Evolutionary conservation across 2,797 vertebrate species (phyloP), one percentile per base, ranked within the genome.

Genomic region (Tiaroga cobitis): DNA sequence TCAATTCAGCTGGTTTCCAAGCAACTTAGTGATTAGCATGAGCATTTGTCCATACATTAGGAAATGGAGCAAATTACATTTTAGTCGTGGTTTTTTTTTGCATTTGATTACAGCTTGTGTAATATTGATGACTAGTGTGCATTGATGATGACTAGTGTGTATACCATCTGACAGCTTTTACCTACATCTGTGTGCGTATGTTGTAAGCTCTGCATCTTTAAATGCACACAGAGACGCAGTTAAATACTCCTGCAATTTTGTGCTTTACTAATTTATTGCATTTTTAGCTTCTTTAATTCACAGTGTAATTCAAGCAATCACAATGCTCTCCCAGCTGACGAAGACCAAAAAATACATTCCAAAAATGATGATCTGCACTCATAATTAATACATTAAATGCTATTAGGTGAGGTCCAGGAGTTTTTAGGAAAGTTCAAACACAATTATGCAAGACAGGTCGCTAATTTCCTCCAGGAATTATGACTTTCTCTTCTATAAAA

Each of bases 1-100:
- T 83, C 80, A 63, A 73, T 65, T 73, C 81, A 67, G 75, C 65
- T 43, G 61, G 81, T 83, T 80, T 80, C 76, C 76, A 80, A 83
- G 76, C 81, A 67, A 87, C 86, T 68, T 29, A 3, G 29, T 51
- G 56, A 83, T 75, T 65, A 83, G 32, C 39, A 37, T 49, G 69
- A 49, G 21, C 56, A 37, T 49, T 75, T 74, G 63, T 61, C 70
- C 54, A 74, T 65, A 83, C 59, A 65, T 75, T 65, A 65, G 39
- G 37, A 75, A 74, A 65, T 34, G 21, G 21, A 65, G 56, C 24
- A 83, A 49, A 65, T 75, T 37, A 65, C 43, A 75, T 65, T 63
- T 61, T 43, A 70, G 34, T 24, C 8, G 13, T 34, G 37, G 26
- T 39, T 46, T 82, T 29, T 29, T 29, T 74, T 82, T 74, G 54